A percentile compares a stretch with the other conserved stretches of the same genome.
Evolutionary conservation across 2,113 vertebrate genomes (phyloP).

Genomic region (Cephalophus harveyi): DNA sequence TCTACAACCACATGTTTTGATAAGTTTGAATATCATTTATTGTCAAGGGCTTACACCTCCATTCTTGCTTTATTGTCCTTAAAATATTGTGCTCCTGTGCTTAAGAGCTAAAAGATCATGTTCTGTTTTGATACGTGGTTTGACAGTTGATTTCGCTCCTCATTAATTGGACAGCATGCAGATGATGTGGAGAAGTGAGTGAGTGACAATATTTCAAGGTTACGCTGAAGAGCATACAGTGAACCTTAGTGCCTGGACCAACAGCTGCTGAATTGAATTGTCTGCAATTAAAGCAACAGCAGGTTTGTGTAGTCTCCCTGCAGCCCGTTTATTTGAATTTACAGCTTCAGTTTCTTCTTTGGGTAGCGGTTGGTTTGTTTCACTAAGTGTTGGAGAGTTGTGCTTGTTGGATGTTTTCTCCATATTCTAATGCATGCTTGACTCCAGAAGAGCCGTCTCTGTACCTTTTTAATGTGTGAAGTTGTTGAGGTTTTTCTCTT

Average conservation of each 20-base stretch:
- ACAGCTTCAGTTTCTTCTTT: conserved; percentile 62
- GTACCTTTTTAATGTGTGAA: conserved; percentile 43
- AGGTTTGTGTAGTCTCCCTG: conserved; percentile 69
- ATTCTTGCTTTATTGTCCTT: conserved; percentile 54
- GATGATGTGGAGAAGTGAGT: conserved; percentile 68
- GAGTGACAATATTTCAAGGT: conserved; percentile 74
- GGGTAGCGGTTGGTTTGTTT: conserved; percentile 44
- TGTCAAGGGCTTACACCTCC: conserved; percentile 37
- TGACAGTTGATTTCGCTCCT: conserved; percentile 67
- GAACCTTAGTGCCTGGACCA: conserved; percentile 68
- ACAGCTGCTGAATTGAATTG: conserved; percentile 75
- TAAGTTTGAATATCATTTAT: conserved; percentile 57
- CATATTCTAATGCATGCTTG: conserved; percentile 12
- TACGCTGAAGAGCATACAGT: conserved; percentile 67
- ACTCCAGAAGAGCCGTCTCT: conserved; percentile 29
- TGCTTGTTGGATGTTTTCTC: conserved; percentile 56
- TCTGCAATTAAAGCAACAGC: conserved; percentile 74
- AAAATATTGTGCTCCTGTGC: conserved; percentile 51
- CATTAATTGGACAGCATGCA: conserved; percentile 70
- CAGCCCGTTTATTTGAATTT: conserved; percentile 70
- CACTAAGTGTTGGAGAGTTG: conserved; percentile 59
- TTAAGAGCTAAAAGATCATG: conserved; percentile 63
- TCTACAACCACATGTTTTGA: conserved; percentile 38
- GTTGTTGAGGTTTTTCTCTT: conserved; percentile 32
- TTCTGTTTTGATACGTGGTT: conserved; percentile 67